These are phyloP conservation scores for Tangara arthus DNA, from an alignment of 2,797 vertebrate genomes.

Conservation along the genomic window DNA sequence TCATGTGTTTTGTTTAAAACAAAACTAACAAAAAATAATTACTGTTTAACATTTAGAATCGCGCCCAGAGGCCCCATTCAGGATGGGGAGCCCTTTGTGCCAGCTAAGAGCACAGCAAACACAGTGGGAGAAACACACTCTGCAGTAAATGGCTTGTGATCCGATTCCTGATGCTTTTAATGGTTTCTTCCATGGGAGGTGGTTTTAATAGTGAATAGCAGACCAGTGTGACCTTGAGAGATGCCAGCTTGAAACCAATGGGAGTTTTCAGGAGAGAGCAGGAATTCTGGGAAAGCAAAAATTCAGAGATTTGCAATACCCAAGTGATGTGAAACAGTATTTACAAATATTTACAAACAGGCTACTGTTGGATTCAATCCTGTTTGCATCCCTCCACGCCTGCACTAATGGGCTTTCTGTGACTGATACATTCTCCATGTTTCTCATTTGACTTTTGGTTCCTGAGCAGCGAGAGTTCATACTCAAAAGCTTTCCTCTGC, in stretches of 20 bases:
- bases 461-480: slow-evolving; percentile 14
- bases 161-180: slow-evolving; percentile 29
- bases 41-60: neutral
- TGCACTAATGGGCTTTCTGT: slow-evolving; percentile 17
- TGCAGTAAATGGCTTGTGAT: neutral
- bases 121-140: neutral
- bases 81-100: neutral
- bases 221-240: slow-evolving; percentile 45
- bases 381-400: neutral
- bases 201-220: slow-evolving; percentile 27
- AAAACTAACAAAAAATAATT: slow-evolving; percentile 12
- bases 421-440: neutral
- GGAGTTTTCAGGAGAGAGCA: neutral
- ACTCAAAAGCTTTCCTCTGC: slow-evolving; percentile 27
- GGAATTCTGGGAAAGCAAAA: slow-evolving; percentile 22
- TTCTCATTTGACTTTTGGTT: slow-evolving; percentile 44
- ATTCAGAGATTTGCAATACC: slow-evolving; percentile 15
- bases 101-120: neutral
- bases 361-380: neutral
- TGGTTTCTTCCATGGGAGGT: slow-evolving; percentile 29
- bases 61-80: neutral
- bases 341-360: slow-evolving; percentile 51
- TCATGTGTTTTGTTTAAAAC: neutral
- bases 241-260: slow-evolving; percentile 10
- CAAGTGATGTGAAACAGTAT: neutral